These are phyloP conservation scores for Plebejus anna DNA, from an alignment of 2,888 invertebrate genomes.

Conservation along the genomic window DNA sequence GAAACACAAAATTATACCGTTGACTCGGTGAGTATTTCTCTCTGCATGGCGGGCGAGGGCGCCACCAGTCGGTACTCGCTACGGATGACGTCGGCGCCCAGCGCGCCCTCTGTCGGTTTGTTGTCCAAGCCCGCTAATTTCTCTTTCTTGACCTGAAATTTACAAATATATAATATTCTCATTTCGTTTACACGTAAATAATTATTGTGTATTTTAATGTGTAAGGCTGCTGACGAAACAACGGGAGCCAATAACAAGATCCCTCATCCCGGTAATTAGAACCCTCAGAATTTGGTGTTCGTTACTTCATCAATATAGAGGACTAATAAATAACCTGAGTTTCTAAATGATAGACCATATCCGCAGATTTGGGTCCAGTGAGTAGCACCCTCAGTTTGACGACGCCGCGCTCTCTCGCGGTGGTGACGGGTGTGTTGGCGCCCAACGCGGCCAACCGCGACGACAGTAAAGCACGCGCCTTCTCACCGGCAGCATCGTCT, in stretches of 20 bases:
- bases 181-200: too few relatives aligned
- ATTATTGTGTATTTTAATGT: too few relatives aligned
- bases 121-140: conserved; percentile 50
- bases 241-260: too few relatives aligned
- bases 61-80: conserved; percentile 67
- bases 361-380: conserved; percentile 86
- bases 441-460: conserved; percentile 54
- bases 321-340: conserved; percentile 80
- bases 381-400: conserved; percentile 82
- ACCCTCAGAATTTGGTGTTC: too few relatives aligned
- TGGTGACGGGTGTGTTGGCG: conserved; percentile 53
- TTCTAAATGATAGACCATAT: conserved; percentile 88
- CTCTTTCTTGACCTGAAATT: conserved; percentile 62
- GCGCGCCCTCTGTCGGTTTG: conserved; percentile 41
- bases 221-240: too few relatives aligned
- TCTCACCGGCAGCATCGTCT: conserved; percentile 72
- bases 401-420: conserved; percentile 66
- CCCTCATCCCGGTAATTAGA: too few relatives aligned
- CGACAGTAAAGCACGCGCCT: conserved; percentile 67
- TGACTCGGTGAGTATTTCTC: conserved; percentile 84
- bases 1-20: conserved; percentile 59
- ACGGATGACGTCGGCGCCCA: conserved; percentile 67
- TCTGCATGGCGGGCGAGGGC: conserved; percentile 67
- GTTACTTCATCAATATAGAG: background rate
- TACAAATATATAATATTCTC: too few relatives aligned